Conservation (phyloP, 23 tunicate genomes). For the Trididemnum nubilum region DNA sequence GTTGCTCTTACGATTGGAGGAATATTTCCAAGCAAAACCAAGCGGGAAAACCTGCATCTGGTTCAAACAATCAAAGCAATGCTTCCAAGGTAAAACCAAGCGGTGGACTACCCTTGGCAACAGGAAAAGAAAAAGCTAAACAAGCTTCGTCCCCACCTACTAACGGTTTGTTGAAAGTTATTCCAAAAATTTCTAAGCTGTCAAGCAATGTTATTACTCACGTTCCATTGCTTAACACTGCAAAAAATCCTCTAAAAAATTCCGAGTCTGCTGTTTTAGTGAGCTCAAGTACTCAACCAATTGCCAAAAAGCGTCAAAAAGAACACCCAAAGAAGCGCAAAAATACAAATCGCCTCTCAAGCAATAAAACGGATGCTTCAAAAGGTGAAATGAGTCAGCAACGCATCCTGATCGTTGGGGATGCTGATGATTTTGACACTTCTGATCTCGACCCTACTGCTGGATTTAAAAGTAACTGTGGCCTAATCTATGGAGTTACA, state of each 20-base stretch:
- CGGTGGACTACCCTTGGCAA: too few relatives aligned
- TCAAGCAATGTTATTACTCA: not conserved
- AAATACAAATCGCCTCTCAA: not conserved
- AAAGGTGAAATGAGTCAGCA: not conserved
- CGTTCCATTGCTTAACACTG: not conserved
- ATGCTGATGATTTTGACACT: not conserved
- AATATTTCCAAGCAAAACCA: too few relatives aligned
- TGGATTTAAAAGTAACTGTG: not conserved
- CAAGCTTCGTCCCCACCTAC: not conserved
- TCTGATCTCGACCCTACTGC: not conserved
- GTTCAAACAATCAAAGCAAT: too few relatives aligned
- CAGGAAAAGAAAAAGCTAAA: not conserved
- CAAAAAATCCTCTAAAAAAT: not conserved
- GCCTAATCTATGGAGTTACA: constrained; percentile 52
- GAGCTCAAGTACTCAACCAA: not conserved
- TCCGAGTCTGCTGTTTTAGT: not conserved
- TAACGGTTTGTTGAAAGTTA: too few relatives aligned
- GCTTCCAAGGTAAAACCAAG: too few relatives aligned
- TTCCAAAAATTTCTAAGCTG: too few relatives aligned
- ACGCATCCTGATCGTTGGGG: not conserved
- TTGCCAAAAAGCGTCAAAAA: not conserved
- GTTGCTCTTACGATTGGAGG: too few relatives aligned
- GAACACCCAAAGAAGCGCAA: not conserved
- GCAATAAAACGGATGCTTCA: not conserved
- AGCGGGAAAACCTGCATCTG: too few relatives aligned